These are phyloP conservation scores for Lichenostomus cassidix DNA, from an alignment of 2,113 vertebrate species.

Conservation along the genomic window DNA sequence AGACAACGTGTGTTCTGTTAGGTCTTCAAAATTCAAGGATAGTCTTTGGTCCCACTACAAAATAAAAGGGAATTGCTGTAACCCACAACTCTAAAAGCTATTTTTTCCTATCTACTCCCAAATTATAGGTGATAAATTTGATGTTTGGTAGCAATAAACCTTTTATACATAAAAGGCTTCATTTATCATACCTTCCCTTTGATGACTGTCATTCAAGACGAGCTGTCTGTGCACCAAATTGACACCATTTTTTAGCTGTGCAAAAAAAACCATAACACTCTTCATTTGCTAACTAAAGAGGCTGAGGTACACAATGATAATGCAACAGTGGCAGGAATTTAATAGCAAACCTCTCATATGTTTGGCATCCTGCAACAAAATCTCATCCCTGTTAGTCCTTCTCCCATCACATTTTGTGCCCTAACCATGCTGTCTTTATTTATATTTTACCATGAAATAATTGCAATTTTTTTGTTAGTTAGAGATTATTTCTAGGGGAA, in stretches of 20 bases:
- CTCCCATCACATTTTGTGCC: not conserved
- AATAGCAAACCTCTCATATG: not conserved
- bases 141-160: not conserved
- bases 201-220: not conserved
- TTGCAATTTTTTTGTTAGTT: not conserved
- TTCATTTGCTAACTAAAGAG: not conserved
- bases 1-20: not conserved
- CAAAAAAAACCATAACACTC: not conserved
- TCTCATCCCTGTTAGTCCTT: not conserved
- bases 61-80: not conserved
- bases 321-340: not conserved
- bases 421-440: not conserved
- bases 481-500: not conserved
- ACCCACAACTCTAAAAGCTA: not conserved
- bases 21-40: not conserved
- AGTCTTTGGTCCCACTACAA: not conserved
- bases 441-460: not conserved
- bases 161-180: not conserved
- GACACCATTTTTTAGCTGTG: not conserved
- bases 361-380: not conserved
- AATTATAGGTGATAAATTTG: not conserved
- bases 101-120: not conserved
- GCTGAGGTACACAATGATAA: not conserved
- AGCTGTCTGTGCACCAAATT: not conserved
- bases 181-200: not conserved